Base-by-base conservation (phyloP, 2,888 invertebrate species). In the Stenoptilia bipunctidactyla region DNA sequence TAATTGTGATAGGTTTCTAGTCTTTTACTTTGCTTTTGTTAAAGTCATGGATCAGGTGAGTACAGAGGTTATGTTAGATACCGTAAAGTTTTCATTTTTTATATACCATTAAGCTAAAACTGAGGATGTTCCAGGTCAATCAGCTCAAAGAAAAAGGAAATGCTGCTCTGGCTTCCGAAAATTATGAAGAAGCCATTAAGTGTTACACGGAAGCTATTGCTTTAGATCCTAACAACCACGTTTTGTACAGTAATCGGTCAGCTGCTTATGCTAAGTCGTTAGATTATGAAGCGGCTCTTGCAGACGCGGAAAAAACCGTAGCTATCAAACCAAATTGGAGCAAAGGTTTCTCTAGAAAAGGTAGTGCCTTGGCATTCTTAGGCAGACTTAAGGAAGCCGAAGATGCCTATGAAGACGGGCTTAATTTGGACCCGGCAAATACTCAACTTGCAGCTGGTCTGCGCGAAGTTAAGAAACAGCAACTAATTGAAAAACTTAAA, bases 301-400 rank as follows among this genome's bases (percentile, higher is more conserved):
- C 89, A 48, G 97, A 97, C 85, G 97, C 96, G 0, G 91, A 95
- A 45, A 90, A 90, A 61, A 94, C 94, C 0, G 86, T 97, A 6
- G 69, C 86, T 37, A 54, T 96, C 12, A 94, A 95, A 65, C 90
- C 94, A 6, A 89, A 89, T 42, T 97, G 96, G 96, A 87, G 89
- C 1, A 96, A 96, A 66, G 93, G 92, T 0, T 95, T 95, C 66
- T 95, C 96, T 0, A 87, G 97, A 43, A 94, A 95, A 75, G 97
- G 94, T 1, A 90, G 92, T 48, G 95, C 96, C 0, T 76, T 95
- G 36, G 90, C 92, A 0, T 95, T 90, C 53, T 72, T 96, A 44
- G 89, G 90, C 2, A 87, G 88, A 40, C 84, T 85, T 45, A 88
- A 91, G 34, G 94, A 94, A 47, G 94, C 97, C 0, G 85, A 91